Conservation (phyloP, 2,113 vertebrate genomes). For the rat (Rattus norvegicus) region GRCr8 NC_086019.1:179650001-179650500, state of each 20-base stretch:
- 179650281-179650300: constrained; percentile 10
- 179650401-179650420: constrained; percentile 82
- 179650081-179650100: constrained; percentile 17
- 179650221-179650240: constrained; percentile 28
- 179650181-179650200: not conserved
- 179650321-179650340: constrained; percentile 84
- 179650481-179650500: constrained; percentile 78
- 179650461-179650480: constrained; percentile 83
- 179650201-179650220: not conserved
- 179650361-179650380: constrained; percentile 85
- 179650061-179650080: not conserved
- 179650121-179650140: not conserved
- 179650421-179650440: constrained; percentile 64
- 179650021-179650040: too few relatives aligned
- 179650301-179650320: constrained; percentile 76
- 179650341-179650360: constrained; percentile 85
- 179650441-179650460: constrained; percentile 80
- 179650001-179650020: too few relatives aligned
- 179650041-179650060: too few relatives aligned
- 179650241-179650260: not conserved
- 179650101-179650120: not conserved
- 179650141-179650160: not conserved
- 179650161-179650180: not conserved
- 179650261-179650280: constrained; percentile 10
- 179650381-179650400: constrained; percentile 84